Base-by-base conservation (phyloP, 2,113 vertebrate genomes). In the Cyrtonyx montezumae region DNA sequence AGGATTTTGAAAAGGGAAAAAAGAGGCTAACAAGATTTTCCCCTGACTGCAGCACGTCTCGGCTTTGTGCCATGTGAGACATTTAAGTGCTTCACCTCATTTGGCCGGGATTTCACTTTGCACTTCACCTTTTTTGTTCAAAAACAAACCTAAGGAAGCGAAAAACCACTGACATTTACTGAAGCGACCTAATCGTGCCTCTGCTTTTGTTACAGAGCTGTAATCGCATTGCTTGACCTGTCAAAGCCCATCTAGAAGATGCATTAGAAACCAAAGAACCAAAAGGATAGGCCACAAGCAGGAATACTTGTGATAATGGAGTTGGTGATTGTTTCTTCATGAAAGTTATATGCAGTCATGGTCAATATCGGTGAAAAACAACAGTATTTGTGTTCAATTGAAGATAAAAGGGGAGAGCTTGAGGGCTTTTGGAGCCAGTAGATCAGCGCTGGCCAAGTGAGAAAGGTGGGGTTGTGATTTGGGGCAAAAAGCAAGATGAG, bases 31-130 rank as follows among this genome's bases (percentile, higher is more conserved):
- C 84, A 75, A 89, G 87, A 68, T 2, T 77, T 79, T 77, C 30
- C 68, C 43, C 34, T 59, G 76, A 62, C 79, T 83, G 71, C 21
- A 49, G 87, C 61, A 16, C 53, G 78, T 76, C 79, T 77, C 56
- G 11, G 34, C 56, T 85, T 55, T 61, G 88, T 0, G 0, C 68
- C 22, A 4, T n/a, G 76, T 30, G 65, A 66, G 79, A n/a, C 1
- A 1, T 58, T 32, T 32, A 25, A 85, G 59, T 0, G 1, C 46
- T 59, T 77, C 69, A 74, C 73, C 62, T 95, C 46, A 78, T 87
- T 94, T 85, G 48, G 56, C 70, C 56, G 90, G 69, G 82, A 40
- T 89, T 70, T 74, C 34, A 71, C 84, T 92, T 93, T 90, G 95
- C 89, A 71, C 20, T 61, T 89, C 68, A 82, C 65, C 30, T 62